Conservation (phyloP, 2,888 invertebrate species). For the Andrena marginata region DNA sequence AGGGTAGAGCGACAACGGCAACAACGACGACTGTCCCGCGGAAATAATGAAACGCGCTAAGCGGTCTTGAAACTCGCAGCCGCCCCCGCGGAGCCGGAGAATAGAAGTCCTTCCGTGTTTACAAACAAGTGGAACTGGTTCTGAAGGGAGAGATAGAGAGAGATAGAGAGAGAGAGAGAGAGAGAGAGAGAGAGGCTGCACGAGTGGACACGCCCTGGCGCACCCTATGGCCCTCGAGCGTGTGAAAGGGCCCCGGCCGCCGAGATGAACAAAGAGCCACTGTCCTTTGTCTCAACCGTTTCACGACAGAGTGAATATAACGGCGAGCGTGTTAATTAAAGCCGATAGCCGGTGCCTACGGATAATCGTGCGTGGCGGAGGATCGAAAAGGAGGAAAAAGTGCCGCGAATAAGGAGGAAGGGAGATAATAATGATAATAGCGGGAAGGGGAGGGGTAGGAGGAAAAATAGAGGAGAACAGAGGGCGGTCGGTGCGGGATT, state of each 20-base stretch:
- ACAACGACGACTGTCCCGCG: slow-evolving; percentile 21
- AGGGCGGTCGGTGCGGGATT: not conserved
- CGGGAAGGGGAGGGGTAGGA: not conserved
- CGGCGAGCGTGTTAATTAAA: slow-evolving; percentile 73
- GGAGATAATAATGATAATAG: slow-evolving; percentile 6
- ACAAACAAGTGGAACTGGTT: slow-evolving; percentile 76
- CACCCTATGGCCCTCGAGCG: slow-evolving; percentile 63
- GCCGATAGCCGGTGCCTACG: slow-evolving; percentile 58
- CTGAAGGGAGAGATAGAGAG: slow-evolving; percentile 47
- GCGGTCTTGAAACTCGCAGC: slow-evolving; percentile 58
- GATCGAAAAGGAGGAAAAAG: slow-evolving; percentile 29
- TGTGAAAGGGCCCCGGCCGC: slow-evolving; percentile 69
- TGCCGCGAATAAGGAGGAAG: not conserved
- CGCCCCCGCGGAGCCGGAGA: slow-evolving; percentile 28
- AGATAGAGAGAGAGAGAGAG: slow-evolving; percentile 46
- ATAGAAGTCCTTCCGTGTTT: slow-evolving; percentile 72
- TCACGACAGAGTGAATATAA: slow-evolving; percentile 66
- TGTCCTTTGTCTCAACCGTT: slow-evolving; percentile 71
- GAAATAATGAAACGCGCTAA: slow-evolving; percentile 62
- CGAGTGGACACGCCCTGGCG: slow-evolving; percentile 71
- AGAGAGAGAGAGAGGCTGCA: slow-evolving; percentile 44
- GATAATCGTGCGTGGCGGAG: slow-evolving; percentile 46
- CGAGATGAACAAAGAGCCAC: slow-evolving; percentile 71
- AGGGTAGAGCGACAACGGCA: slow-evolving; percentile 23
- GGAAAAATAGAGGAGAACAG: slow-evolving; percentile 10